phyloP scores from a whole-genome alignment of 2,797 vertebrate species.

The Bufotes viridis region DNA sequence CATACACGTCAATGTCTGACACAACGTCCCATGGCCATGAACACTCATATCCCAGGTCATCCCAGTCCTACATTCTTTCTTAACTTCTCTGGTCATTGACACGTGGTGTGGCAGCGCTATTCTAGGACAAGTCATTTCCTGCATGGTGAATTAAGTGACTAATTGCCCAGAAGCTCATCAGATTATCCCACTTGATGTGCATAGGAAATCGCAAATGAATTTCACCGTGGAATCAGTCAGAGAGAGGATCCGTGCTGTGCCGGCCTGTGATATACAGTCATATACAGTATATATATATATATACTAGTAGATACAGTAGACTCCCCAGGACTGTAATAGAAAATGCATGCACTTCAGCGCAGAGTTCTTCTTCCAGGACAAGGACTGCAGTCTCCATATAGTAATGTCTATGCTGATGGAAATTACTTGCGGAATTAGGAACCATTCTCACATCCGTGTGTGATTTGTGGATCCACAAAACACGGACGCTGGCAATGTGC shows the following conservation, averaged over 20 bases:
- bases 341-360: no score
- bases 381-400: no score
- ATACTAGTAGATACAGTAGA: background rate
- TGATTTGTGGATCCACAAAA: no score
- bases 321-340: no score
- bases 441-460: no score
- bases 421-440: no score
- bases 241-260: background rate
- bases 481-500: no score
- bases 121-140: background rate
- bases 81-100: background rate
- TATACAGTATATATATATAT: background rate
- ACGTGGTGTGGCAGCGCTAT: background rate
- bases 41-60: background rate
- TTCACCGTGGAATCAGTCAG: background rate
- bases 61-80: background rate
- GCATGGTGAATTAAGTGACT: constrained; percentile 3
- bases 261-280: background rate
- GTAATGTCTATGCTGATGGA: no score
- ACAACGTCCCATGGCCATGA: background rate
- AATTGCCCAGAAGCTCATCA: constrained; percentile 15
- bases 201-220: constrained; percentile 9
- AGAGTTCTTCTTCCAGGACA: no score
- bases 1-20: background rate
- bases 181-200: background rate